Evolutionary conservation across 2,113 vertebrate species (phyloP), one percentile per base, ranked within the genome.

Genomic region (Sterna hirundo): DNA sequence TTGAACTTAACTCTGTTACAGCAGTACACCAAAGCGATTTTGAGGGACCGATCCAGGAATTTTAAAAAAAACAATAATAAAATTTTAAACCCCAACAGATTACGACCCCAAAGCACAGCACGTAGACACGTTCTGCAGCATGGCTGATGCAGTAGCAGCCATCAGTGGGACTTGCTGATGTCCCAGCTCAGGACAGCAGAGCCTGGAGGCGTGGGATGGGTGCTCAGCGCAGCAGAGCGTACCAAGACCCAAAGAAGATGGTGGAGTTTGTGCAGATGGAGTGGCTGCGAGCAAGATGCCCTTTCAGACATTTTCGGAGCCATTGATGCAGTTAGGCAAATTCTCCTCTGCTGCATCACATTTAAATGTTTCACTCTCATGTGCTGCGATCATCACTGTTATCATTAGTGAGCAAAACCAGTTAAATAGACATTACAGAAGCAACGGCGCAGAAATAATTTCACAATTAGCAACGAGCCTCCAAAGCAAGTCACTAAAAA

Each of bases 141-240:
- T 52, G 72, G 40, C 36, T 62, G 36, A 60, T 11, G 44, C 15
- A 40, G 61, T 27, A 49, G 69, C 55, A 79, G 75, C 90, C 25
- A 15, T n/a, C 61, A 57, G 44, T 30, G 34, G 18, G 38, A 23
- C 26, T 32, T 44, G 75, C 36, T 60, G 19, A 16, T 26, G 27
- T 76, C 38, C 15, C 38, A 64, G 57, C n/a, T 29, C 0, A 0
- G 52, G 52, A 27, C 49, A 65, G 79, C 52, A 72, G 34, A 70
- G 9, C 21, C 27, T 11, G 4, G 11, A 6, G 30, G 1, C 0
- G 0, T 19, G 15, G 40, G 10, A 8, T 20, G 58, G 36, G 15
- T 36, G 9, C 14, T 14, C 15, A 20, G 9, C 13, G 52, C 20
- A n/a, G 5, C 27, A 57, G 26, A 21, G 20, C 1, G 3, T 7